Conservation (phyloP, 2,797 vertebrate species). For the Bovichtus diacanthus region DNA sequence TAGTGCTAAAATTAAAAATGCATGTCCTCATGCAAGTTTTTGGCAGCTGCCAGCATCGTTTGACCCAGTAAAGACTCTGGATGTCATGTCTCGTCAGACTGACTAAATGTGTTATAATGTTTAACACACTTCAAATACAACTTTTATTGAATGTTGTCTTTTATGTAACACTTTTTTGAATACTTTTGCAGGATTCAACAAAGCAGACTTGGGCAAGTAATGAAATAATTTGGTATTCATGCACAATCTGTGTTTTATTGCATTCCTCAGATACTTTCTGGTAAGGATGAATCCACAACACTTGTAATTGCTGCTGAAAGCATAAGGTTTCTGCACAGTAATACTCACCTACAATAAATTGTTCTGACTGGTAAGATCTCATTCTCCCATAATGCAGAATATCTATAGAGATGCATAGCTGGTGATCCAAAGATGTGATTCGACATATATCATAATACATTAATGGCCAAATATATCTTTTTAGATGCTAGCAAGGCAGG, state of each 20-base stretch:
- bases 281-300: neutral
- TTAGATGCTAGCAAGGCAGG: neutral
- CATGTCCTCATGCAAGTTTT: slow-evolving; percentile 19
- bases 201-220: neutral
- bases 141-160: neutral
- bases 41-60: slow-evolving; percentile 1
- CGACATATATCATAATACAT: neutral
- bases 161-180: neutral
- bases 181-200: neutral
- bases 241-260: neutral
- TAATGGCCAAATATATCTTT: neutral
- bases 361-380: neutral
- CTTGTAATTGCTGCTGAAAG: neutral
- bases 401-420: neutral
- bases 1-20: slow-evolving; percentile 40
- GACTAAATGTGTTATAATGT: slow-evolving; percentile 9
- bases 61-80: neutral
- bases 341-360: neutral
- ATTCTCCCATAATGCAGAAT: neutral
- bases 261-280: neutral
- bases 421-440: neutral
- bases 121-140: neutral
- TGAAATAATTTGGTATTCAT: neutral
- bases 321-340: neutral
- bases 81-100: neutral